These are phyloP conservation scores for Pseudorasbora parva DNA, from an alignment of 2,113 vertebrate genomes.

Conservation along the genomic window DNA sequence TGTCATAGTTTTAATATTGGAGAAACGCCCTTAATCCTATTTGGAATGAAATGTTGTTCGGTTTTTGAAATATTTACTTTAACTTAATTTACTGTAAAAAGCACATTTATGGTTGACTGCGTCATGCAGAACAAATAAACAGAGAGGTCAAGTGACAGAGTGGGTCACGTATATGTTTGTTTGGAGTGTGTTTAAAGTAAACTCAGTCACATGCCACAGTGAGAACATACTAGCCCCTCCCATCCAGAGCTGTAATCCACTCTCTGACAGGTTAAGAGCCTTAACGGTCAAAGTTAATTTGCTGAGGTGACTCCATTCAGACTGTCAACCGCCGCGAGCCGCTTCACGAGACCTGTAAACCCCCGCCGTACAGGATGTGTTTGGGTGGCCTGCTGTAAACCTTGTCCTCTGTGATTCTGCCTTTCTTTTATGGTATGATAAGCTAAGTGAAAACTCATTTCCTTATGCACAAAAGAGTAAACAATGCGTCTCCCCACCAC, in stretches of 20 bases:
- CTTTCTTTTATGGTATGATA: constrained; percentile 39
- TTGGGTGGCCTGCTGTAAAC: constrained; percentile 9
- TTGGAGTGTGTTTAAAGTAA: neutral
- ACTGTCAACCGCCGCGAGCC: neutral
- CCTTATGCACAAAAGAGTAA: constrained; percentile 34
- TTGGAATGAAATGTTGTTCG: neutral
- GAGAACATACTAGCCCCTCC: neutral
- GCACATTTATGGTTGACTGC: neutral
- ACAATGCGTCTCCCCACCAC: constrained; percentile 13
- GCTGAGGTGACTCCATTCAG: neutral
- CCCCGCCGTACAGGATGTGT: constrained; percentile 1
- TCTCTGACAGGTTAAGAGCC: constrained; percentile 24
- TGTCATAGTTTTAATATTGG: no score
- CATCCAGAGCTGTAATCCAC: constrained; percentile 8
- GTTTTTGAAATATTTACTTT: neutral
- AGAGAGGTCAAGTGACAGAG: neutral
- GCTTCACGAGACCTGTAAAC: constrained; percentile 40
- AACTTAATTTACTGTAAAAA: neutral
- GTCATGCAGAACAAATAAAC: neutral
- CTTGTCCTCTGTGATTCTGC: neutral
- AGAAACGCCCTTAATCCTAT: neutral
- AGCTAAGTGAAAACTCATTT: constrained; percentile 23
- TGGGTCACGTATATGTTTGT: constrained; percentile 6
- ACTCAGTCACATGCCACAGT: neutral
- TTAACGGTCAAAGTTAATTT: constrained; percentile 27